phyloP scores from a whole-genome alignment of 2,888 invertebrate species.

The Callinectes sapidus region DNA sequence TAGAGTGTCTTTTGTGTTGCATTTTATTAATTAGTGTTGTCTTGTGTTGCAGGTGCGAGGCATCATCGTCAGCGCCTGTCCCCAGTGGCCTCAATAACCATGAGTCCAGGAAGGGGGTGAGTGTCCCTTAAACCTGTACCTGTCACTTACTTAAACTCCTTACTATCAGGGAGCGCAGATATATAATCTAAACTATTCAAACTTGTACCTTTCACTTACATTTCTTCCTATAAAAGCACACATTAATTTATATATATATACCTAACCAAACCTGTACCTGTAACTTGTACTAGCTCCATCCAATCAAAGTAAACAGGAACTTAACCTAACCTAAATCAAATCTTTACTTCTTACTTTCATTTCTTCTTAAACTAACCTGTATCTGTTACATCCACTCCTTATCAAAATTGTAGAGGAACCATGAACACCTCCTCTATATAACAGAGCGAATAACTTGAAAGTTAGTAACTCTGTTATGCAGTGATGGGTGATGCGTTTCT shows the following conservation, averaged over 20 bases:
- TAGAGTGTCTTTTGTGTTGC: background rate
- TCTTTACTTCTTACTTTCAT: no score
- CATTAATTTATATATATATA: no score
- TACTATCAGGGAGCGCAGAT: no score
- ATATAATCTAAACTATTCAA: no score
- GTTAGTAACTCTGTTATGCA: background rate
- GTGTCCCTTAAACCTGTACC: constrained; percentile 10
- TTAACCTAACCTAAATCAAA: no score
- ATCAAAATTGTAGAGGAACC: background rate
- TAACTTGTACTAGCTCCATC: no score
- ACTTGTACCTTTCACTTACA: no score
- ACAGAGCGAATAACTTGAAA: background rate
- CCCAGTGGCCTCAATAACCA: constrained; percentile 38
- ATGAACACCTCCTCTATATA: background rate
- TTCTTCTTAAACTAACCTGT: background rate
- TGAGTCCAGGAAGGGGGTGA: constrained; percentile 41
- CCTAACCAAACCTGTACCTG: no score
- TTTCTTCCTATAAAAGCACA: no score
- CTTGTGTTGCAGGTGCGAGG: constrained; percentile 50
- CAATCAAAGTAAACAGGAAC: no score
- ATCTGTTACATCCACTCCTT: background rate
- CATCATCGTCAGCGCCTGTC: background rate
- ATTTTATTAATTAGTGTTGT: background rate
- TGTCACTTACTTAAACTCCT: background rate
- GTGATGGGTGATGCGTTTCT: background rate